These are phyloP conservation scores for Melanostoma scalare DNA, from an alignment of 2,888 invertebrate genomes.

Conservation along the genomic window DNA sequence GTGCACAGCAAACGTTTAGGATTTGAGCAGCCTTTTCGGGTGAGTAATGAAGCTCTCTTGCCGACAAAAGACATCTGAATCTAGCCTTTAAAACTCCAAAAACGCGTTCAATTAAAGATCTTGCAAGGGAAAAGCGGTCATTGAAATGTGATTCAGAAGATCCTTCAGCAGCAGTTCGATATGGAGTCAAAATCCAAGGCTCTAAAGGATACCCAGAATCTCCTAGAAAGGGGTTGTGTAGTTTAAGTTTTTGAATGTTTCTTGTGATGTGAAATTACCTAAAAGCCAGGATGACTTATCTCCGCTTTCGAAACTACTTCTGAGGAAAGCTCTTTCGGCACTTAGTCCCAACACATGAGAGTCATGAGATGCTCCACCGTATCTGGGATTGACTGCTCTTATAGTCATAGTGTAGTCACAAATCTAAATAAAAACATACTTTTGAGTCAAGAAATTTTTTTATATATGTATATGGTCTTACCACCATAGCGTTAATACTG, in stretches of 20 bases:
- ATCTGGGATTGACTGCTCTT: too few species aligned
- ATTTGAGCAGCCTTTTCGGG: conserved; percentile 4
- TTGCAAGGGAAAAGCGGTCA: background rate
- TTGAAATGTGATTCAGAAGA: background rate
- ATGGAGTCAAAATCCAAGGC: background rate
- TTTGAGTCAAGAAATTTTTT: too few species aligned
- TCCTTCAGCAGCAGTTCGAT: too few species aligned
- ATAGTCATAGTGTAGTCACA: too few species aligned
- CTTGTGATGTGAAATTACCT: background rate
- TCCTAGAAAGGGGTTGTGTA: background rate
- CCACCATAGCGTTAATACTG: too few species aligned
- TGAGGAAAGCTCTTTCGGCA: background rate
- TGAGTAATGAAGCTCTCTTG: conserved; percentile 16
- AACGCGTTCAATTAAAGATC: conserved; percentile 3
- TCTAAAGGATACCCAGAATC: conserved; percentile 1
- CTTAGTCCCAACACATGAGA: background rate
- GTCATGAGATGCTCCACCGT: background rate
- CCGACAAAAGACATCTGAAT: conserved; percentile 10
- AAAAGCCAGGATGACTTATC: background rate
- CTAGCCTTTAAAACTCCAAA: conserved; percentile 25
- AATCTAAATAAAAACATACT: too few species aligned
- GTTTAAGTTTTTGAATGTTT: too few species aligned
- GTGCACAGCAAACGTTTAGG: conserved; percentile 14
- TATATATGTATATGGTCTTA: too few species aligned
- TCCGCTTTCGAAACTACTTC: background rate